phyloP scores from a whole-genome alignment of 2,797 vertebrate species.

The Aeoliscus strigatus region DNA sequence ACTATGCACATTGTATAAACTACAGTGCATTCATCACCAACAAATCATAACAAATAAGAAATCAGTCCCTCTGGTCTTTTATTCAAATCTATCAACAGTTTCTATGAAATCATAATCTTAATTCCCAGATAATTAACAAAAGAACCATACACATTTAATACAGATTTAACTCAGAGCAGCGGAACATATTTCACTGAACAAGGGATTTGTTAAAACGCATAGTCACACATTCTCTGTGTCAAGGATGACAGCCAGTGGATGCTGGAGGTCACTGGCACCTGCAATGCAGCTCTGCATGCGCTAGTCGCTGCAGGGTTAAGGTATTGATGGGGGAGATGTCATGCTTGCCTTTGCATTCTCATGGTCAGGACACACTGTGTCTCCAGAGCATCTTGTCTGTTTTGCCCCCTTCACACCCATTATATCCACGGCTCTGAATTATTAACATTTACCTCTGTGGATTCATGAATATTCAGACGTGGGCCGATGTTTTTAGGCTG shows the following conservation, averaged over 20 bases:
- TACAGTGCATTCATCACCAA: too few species aligned
- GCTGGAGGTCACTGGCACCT: conserved; percentile 55
- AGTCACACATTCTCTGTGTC: conserved; percentile 7
- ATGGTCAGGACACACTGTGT: conserved; percentile 1
- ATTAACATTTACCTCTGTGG: conserved; percentile 27
- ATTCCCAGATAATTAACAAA: too few species aligned
- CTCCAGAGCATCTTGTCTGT: conserved; percentile 4
- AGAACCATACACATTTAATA: too few species aligned
- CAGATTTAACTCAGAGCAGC: too few species aligned
- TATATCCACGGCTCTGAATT: conserved; percentile 4
- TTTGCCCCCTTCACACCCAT: conserved; percentile 9
- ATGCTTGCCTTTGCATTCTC: neutral
- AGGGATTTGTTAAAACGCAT: too few species aligned
- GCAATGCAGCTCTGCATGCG: conserved; percentile 48
- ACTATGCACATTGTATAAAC: too few species aligned
- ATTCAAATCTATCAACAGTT: too few species aligned
- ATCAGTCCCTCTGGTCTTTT: too few species aligned
- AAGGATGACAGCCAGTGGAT: conserved; percentile 17
- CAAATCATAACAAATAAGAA: too few species aligned
- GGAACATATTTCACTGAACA: too few species aligned
- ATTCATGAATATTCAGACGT: conserved; percentile 42
- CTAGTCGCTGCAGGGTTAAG: conserved; percentile 1
- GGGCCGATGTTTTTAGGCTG: conserved; percentile 13
- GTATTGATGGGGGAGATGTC: conserved; percentile 16
- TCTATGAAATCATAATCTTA: too few species aligned